These are phyloP conservation scores for Glaucomys volans DNA, from an alignment of 2,113 vertebrate species.

Conservation along the genomic window DNA sequence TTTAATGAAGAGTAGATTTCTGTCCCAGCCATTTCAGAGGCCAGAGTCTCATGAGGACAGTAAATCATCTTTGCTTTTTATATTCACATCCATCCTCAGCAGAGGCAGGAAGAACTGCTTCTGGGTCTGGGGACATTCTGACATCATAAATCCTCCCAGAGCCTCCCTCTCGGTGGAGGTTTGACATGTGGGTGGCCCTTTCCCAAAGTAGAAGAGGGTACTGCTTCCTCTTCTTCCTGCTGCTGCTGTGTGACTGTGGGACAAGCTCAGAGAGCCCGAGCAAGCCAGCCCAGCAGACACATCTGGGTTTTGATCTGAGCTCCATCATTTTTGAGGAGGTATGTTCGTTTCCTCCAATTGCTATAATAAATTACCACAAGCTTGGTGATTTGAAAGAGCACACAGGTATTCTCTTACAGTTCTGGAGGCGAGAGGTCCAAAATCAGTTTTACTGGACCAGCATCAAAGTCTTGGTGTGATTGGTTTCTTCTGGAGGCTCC, in stretches of 20 bases:
- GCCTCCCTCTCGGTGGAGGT: background rate
- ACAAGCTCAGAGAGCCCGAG: background rate
- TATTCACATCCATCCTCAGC: background rate
- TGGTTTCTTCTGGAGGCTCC: background rate
- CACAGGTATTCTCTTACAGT: background rate
- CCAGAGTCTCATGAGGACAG: background rate
- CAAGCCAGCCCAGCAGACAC: background rate
- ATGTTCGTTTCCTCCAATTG: background rate
- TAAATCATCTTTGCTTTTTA: background rate
- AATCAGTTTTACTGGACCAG: background rate
- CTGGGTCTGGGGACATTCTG: background rate
- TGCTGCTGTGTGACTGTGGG: background rate
- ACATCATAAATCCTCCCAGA: background rate
- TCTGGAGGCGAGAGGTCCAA: background rate
- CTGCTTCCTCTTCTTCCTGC: background rate
- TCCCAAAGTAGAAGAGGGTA: background rate
- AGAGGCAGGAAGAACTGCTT: slow-evolving; percentile 27
- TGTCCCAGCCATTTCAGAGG: background rate
- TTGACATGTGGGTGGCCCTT: background rate
- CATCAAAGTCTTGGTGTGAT: background rate
- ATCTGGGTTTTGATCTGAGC: background rate
- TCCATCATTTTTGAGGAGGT: background rate
- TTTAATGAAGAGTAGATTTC: slow-evolving; percentile 5
- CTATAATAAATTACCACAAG: background rate
- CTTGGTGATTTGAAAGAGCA: background rate